Percentiles rank a stretch among this genome's conserved stretches.
phyloP scores from a whole-genome alignment of 2,888 invertebrate genomes.

The Himalopsyche anomala region DNA sequence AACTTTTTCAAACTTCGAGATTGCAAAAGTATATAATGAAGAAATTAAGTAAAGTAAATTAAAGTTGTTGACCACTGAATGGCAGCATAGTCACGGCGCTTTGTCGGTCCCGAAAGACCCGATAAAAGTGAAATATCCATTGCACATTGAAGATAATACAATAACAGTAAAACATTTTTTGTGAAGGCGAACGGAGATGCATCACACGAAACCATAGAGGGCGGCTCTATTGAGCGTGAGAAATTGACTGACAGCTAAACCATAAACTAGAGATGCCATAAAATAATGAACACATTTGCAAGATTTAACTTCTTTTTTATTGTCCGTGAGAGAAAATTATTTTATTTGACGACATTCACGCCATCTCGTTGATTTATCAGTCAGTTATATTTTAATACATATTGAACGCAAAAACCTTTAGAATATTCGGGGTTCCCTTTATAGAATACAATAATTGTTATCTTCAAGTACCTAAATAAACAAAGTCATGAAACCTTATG shows the following conservation, averaged over 20 bases:
- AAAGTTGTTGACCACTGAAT: too few species aligned
- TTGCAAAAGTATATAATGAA: too few species aligned
- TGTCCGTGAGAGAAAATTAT: not conserved
- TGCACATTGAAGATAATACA: constrained; percentile 20
- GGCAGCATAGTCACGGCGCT: not conserved
- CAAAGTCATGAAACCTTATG: too few species aligned
- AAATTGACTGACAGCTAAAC: constrained; percentile 11
- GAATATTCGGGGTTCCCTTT: too few species aligned
- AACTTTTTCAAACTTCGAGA: too few species aligned
- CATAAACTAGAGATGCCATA: constrained; percentile 12
- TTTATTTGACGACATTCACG: too few species aligned
- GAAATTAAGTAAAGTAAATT: too few species aligned
- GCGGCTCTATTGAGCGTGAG: constrained; percentile 29
- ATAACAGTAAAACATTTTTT: constrained; percentile 9
- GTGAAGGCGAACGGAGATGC: constrained; percentile 11
- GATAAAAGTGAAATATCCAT: constrained; percentile 25
- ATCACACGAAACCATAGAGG: not conserved
- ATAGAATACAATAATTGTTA: too few species aligned
- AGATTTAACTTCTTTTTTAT: not conserved
- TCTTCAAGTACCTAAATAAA: too few species aligned
- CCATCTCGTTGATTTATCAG: too few species aligned
- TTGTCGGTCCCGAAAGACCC: not conserved
- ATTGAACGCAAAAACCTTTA: too few species aligned
- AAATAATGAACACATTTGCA: constrained; percentile 29
- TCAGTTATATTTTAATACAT: too few species aligned